Evolutionary conservation across 2,113 vertebrate genomes (phyloP).

Genomic region (Ifrita kowaldi): DNA sequence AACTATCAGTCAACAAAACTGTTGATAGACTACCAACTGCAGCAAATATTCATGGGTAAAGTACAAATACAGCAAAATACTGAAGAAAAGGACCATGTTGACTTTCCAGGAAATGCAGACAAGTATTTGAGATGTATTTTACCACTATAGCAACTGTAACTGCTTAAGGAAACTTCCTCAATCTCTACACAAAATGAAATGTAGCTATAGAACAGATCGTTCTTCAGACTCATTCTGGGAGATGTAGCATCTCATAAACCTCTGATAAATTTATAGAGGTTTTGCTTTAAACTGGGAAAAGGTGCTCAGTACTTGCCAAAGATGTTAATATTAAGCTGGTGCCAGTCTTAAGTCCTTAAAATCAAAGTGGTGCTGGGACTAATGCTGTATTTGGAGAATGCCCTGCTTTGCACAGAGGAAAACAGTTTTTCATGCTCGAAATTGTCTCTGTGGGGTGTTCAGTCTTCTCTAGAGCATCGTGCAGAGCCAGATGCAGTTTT

Average conservation of each 20-base stretch:
- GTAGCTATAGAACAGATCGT: neutral
- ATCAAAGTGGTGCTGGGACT: neutral
- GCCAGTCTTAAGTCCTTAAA: neutral
- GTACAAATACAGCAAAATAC: neutral
- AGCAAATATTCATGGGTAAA: neutral
- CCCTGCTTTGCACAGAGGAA: neutral
- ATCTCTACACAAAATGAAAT: neutral
- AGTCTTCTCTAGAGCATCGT: neutral
- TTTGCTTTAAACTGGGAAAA: neutral
- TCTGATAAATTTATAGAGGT: neutral
- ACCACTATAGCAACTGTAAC: neutral
- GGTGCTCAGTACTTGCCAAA: neutral
- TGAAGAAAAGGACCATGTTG: neutral
- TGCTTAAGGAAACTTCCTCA: neutral
- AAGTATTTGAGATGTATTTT: neutral
- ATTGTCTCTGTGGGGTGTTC: neutral
- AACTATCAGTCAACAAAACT: neutral
- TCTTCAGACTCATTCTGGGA: neutral
- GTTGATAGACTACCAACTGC: neutral
- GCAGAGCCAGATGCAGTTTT: neutral
- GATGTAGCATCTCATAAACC: neutral
- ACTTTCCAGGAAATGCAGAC: neutral
- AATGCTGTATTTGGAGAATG: neutral
- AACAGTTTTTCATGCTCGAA: neutral
- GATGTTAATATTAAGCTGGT: neutral